Base-by-base conservation (phyloP, 2,888 invertebrate genomes). In the Drosophila borborema region DNA sequence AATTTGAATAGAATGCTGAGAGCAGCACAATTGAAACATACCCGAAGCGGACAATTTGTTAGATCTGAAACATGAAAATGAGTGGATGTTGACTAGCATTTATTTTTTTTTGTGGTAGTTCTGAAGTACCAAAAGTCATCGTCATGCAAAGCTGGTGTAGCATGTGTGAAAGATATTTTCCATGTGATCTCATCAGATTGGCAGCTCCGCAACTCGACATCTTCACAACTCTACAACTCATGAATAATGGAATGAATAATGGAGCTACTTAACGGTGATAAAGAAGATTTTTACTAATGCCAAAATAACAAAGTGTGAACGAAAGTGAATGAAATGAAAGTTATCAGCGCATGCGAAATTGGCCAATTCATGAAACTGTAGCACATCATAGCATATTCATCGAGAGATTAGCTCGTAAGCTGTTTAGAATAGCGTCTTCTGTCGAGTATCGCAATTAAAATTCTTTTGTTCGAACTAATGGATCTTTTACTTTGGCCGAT, bases 241-340 rank as follows among this genome's bases (percentile, higher is more conserved):
- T 77, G 64, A 66, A 77, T 70, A 75, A 71, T 66, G n/a, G n/a
- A n/a, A n/a, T n/a, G n/a, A n/a, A n/a, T 41, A 79, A 77, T 79
- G 59, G 45, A 53, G 16, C 20, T 38, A 36, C 34, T 71, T 55
- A 64, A 59, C 58, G 71, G 48, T 46, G 43, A 74, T 74, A 71
- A 79, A 72, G 61, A 56, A 63, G 68, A 62, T 76, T 71, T 83
- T 77, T 58, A 66, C 81, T 66, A 76, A 76, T 88, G 69, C 73
- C 62, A 66, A 53, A 54, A 20, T 56, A 36, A 68, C 45, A 53
- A 88, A 72, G 84, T 89, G 89, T 83, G 81, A 89, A 86, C 73
- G 84, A 89, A 85, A 86, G 88, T 74, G 71, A 86, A 75, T 76
- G 64, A 89, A 81, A 81, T 81, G 87, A 83, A 83, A 83, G 87